Evolutionary conservation across 1,140 invertebrate genomes (phyloP), one percentile per base, ranked within the genome.

Genomic region (Ips nitidus): DNA sequence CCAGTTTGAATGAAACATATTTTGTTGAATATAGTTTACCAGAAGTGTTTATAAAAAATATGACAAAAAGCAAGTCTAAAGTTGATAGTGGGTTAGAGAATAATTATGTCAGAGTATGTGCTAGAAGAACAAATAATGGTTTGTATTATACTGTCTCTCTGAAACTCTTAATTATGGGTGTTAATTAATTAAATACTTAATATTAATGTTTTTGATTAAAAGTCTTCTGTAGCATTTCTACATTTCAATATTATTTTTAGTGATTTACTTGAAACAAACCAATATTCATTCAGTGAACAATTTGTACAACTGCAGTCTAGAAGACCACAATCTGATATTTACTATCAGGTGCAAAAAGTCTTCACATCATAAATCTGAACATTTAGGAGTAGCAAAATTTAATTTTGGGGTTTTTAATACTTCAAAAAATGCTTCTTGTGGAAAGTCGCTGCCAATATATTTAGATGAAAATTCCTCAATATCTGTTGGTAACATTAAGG

Each of bases 11-110:
- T 66, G 71, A 77, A 57, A 79, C 66, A 2, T 79, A 75, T 70
- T 79, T 80, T 74, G 53, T 79, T 50, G 78, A 80, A 69, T 80
- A 80, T 74, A 66, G 67, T 52, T 66, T 79, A 59, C 78, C 79
- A 43, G 71, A 75, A 42, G 56, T 60, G 66, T 71, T 76, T 60
- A 62, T 69, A 2, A 73, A 66, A 41, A 69, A 71, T 50, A 40
- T 7, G 39, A 3, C n/a, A 8, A 71, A 64, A 58, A 72, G n/a
- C 40, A 74, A 75, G 56, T 70, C 75, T 1, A 77, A 78, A 77
- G 71, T 77, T 50, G 73, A 77, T 61, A 74, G 69, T 53, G 74
- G 76, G 36, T 67, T 76, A 69, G 70, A 76, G 41, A 69, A 43
- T 45, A 76, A 75, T 74, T 55, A 71, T 59, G 73, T 75, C 7